Evolutionary conservation across 53 echinoderm and acorn worm genomes (phyloP), one percentile per base, ranked within the genome.

Genomic region (Henricia sp.): DNA sequence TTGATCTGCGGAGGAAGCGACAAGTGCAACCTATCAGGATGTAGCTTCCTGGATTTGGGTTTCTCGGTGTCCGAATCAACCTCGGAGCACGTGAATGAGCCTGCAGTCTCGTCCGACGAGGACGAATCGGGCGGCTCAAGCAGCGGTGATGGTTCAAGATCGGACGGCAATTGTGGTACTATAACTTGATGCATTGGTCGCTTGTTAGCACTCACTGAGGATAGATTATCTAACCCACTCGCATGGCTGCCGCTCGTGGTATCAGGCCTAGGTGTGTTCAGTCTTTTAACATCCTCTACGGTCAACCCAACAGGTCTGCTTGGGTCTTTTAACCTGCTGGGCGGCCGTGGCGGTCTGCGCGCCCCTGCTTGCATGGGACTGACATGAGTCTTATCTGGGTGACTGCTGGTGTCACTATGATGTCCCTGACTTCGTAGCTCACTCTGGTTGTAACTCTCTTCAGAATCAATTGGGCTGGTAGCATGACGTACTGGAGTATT

Each of bases 61-160:
- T 91, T 78, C 3, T 88, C 91, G 13, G 34, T 50, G 33, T 96
- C 96, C 16, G 89, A 87, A 26, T 96, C 93, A 60, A 89, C 84
- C 78, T 96, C 96, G 1, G 96, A 96, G 48, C 96, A 96, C 54
- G 96, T 96, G 85, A 96, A 96, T 21, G 96, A 96, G 58, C 90
- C 96, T 34, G 92, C 92, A 23, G 92, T 96, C 72, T 96, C 96
- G 28, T 96, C 96, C 17, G 91, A 88, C 16, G 96, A 90, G 30
- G 82, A 86, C 1, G 92, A 92, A 30, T 92, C 92, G 0, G 94
- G 94, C 27, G 96, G 90, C 74, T 92, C 94, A 32, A 94, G 86
- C 19, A 96, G 88, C 14, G 82, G 91, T 23, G 93, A 67, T 8
- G 89, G 86, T 42, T 69, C 84, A 30, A 70, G 56, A 55, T 74